A percentile compares a stretch with the other conserved stretches of the same genome.
These are phyloP conservation scores for Drosophila pallidifrons DNA, from an alignment of 1,140 invertebrate genomes.

Conservation along the genomic window DNA sequence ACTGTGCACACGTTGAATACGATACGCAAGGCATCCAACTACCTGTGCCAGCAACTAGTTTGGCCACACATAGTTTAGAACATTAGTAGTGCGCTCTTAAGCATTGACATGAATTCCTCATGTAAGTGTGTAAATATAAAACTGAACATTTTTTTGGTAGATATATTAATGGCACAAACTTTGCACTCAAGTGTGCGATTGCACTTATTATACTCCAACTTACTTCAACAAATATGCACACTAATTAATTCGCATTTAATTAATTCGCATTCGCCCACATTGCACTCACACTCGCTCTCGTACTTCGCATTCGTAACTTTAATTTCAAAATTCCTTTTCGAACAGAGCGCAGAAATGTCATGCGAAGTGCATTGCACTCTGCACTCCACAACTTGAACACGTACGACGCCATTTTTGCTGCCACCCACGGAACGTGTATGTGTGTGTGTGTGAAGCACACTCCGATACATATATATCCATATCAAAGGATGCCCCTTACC, in stretches of 20 bases:
- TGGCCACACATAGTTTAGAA: not conserved
- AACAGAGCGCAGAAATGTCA: slow-evolving; percentile 51
- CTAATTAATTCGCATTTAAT: slow-evolving; percentile 59
- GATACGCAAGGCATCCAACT: slow-evolving; percentile 2
- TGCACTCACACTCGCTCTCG: not conserved
- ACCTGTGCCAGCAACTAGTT: slow-evolving; percentile 14
- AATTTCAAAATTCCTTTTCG: slow-evolving; percentile 66
- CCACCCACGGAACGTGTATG: slow-evolving; percentile 21
- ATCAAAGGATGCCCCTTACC: slow-evolving; percentile 37
- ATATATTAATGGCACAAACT: not conserved
- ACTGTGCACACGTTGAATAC: not conserved
- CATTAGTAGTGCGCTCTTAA: not conserved
- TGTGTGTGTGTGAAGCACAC: not conserved
- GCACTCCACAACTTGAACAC: slow-evolving; percentile 67
- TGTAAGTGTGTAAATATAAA: not conserved
- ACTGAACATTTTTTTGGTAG: not conserved
- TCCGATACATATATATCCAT: slow-evolving; percentile 4
- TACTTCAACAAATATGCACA: slow-evolving; percentile 3
- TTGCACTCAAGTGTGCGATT: not conserved
- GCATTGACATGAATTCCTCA: not conserved
- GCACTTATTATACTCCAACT: not conserved
- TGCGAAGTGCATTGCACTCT: slow-evolving; percentile 70
- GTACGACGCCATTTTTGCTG: slow-evolving; percentile 52
- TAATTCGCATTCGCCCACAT: slow-evolving; percentile 27
- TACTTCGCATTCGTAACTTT: slow-evolving; percentile 49